Percentiles rank a stretch among this genome's conserved stretches.
phyloP scores from a whole-genome alignment of 2,113 vertebrate species.

The Chloropsis hardwickii region DNA sequence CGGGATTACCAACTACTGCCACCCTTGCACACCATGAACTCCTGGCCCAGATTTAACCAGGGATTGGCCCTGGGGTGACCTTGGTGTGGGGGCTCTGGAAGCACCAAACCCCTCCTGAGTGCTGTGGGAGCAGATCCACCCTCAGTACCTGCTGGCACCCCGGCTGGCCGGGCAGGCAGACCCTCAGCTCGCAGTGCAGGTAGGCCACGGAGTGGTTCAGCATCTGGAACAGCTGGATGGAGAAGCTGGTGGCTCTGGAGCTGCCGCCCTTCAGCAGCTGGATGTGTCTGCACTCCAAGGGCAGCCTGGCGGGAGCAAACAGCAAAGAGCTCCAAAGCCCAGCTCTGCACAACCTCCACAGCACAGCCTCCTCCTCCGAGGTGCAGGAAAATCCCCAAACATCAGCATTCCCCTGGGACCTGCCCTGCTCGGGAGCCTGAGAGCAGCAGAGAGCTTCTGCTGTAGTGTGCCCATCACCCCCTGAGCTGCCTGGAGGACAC shows the following conservation, averaged over 20 bases:
- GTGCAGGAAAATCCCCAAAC: neutral
- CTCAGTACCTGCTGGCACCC: conserved; percentile 69
- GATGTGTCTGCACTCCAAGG: conserved; percentile 63
- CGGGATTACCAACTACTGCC: neutral
- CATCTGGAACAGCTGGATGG: conserved; percentile 82
- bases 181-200: conserved; percentile 74
- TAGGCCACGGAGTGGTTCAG: conserved; percentile 77
- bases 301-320: conserved; percentile 24
- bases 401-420: too few relatives aligned
- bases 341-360: neutral
- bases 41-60: neutral
- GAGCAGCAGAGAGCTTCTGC: neutral
- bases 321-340: neutral
- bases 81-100: neutral
- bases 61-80: neutral
- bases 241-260: conserved; percentile 69
- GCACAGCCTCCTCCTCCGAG: too few relatives aligned
- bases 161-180: conserved; percentile 64
- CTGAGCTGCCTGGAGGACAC: neutral
- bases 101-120: neutral
- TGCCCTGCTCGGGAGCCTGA: neutral
- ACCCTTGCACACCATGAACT: neutral
- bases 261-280: conserved; percentile 55
- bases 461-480: neutral
- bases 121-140: accelerated